Evolutionary conservation across 2,113 vertebrate species (phyloP), one percentile per base, ranked within the genome.

Genomic region (Larimichthys polyactis): DNA sequence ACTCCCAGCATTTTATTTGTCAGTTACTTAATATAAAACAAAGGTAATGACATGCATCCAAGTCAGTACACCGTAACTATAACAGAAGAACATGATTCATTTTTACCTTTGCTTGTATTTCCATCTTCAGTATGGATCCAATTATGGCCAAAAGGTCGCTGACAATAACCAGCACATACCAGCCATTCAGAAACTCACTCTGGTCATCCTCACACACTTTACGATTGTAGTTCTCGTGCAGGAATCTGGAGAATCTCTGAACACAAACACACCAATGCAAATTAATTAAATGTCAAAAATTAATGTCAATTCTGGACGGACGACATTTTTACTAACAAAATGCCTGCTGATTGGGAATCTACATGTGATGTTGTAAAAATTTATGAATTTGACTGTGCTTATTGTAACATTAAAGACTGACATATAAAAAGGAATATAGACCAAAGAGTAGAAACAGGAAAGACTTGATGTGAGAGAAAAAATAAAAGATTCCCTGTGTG

Each of bases 71-170:
- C 10, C 44, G 4, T 19, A 43, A 19, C 44, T 5, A 3, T 44
- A 11, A 16, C 1, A 54, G 11, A 57, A 49, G 36, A 1, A 12
- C 1, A 36, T 9, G 8, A 43, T 32, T 44, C 2, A 12, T 8
- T 52, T 52, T 87, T 90, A 99, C 98, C 97, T 99, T 99, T 49
- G 96, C 95, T 90, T 98, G 97, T 93, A 99, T 99, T 95, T 99
- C 97, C 97, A 99, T 99, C 92, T 99, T 99, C 87, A 99, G 92
- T 89, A 99, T 93, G 20, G 97, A 98, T 40, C 98, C 98, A 62
- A 96, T 86, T 63, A 99, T 96, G 22, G 98, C 96, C 96, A 99
- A 91, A 27, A 97, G 84, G 85, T 99, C 98, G 10, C 98, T 99
- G 93, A 97, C 74, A 1, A 97, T 98, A 32, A 99, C 95, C 90